phyloP scores from a whole-genome alignment of 2,888 invertebrate genomes.

The Platerodrilus igneus region DNA sequence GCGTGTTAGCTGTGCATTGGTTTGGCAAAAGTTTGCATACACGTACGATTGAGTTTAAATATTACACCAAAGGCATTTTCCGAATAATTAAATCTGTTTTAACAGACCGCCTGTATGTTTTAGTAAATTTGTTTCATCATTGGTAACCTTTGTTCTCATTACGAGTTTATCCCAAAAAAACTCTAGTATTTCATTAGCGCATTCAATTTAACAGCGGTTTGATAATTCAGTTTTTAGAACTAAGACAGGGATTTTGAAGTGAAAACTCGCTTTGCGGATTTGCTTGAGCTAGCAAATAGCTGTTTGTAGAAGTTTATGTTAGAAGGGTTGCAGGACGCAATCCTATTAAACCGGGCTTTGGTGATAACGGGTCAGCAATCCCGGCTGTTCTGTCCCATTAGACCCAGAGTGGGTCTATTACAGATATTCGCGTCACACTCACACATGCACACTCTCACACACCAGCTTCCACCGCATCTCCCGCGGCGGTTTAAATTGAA shows the following conservation, averaged over 20 bases:
- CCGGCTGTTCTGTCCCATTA: constrained; percentile 42
- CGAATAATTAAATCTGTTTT: constrained; percentile 8
- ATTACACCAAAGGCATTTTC: constrained; percentile 9
- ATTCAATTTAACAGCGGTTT: constrained; percentile 28
- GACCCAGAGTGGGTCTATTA: constrained; percentile 38
- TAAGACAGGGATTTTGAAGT: constrained; percentile 37
- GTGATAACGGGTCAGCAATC: constrained; percentile 45
- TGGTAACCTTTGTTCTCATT: too few relatives aligned
- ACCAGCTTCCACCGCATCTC: constrained; percentile 20
- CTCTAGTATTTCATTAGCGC: too few relatives aligned
- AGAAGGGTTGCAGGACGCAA: constrained; percentile 36
- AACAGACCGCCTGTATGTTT: constrained; percentile 8
- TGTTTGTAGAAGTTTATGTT: constrained; percentile 40
- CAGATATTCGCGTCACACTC: constrained; percentile 25
- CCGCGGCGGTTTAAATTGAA: constrained; percentile 28
- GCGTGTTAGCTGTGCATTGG: too few relatives aligned
- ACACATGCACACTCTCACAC: constrained; percentile 18
- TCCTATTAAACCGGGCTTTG: constrained; percentile 40
- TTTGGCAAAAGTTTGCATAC: too few relatives aligned
- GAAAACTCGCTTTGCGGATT: constrained; percentile 41
- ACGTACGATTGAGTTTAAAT: constrained; percentile 7
- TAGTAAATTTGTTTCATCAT: too few relatives aligned
- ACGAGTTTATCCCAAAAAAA: too few relatives aligned
- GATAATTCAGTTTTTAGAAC: constrained; percentile 29
- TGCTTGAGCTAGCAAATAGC: constrained; percentile 36